These are phyloP conservation scores for Capromys pilorides DNA, from an alignment of 2,797 vertebrate species.

Conservation along the genomic window DNA sequence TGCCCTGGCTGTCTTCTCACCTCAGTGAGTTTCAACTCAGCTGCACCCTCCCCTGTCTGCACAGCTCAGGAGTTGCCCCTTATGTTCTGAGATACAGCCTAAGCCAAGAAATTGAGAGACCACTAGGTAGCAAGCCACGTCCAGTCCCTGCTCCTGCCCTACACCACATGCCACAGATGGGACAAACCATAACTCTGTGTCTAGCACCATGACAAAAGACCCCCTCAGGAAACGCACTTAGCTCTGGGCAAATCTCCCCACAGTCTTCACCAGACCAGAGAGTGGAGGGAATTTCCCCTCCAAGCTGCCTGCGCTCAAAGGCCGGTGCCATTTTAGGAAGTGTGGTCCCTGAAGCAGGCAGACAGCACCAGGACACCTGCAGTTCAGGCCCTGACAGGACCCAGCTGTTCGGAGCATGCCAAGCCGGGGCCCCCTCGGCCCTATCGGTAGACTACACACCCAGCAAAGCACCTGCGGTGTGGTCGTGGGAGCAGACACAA, in stretches of 20 bases:
- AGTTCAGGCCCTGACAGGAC: not conserved
- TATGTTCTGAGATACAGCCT: not conserved
- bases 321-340: not conserved
- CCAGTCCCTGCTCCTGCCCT: not conserved
- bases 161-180: not conserved
- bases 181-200: not conserved
- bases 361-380: not conserved
- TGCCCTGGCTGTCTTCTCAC: not conserved
- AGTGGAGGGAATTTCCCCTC: not conserved
- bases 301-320: not conserved
- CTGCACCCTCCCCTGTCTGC: not conserved
- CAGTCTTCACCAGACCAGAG: rapidly evolving
- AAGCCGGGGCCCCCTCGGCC: rapidly evolving
- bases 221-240: not conserved
- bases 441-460: not conserved
- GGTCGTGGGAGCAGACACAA: not conserved
- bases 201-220: not conserved
- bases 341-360: not conserved
- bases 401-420: not conserved
- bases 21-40: not conserved
- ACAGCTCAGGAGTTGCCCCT: not conserved
- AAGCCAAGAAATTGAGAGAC: not conserved
- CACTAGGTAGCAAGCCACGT: not conserved
- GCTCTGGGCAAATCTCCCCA: not conserved
- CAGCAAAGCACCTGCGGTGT: not conserved